Evolutionary conservation across 2,797 vertebrate species (phyloP), one percentile per base, ranked within the genome.

Genomic region (Oryzias dopingdopingensis): DNA sequence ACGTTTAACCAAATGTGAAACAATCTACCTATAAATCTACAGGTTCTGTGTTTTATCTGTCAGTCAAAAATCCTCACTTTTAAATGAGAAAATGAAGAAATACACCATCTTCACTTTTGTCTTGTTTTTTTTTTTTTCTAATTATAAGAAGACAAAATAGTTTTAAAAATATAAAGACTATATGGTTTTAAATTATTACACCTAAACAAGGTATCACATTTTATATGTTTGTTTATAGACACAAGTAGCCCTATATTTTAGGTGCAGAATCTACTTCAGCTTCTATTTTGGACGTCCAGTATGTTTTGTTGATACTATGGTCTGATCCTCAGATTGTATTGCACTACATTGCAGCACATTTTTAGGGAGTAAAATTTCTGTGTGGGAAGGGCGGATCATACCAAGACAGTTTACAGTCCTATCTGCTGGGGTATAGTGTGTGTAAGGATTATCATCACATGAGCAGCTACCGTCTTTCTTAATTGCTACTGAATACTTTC

Each of bases 311-410:
- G 24, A 72, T 53, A 49, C 47, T 52, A 26, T 59, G 42, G 57
- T 42, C 42, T 44, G 52, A 60, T 57, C 42, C 41, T 58, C 56
- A 59, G 56, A 23, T 44, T 41, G 62, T 67, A 72, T 75, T 62
- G 37, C 73, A 75, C 57, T 61, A 51, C 42, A 41, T 47, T 32
- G 60, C 61, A 59, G 54, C 44, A 29, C 54, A 63, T 72, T 58
- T 58, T 49, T 68, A 62, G 60, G 43, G 51, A 68, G 63, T 61
- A 37, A 63, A 74, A 59, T 71, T 59, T 66, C 61, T 74, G 65
- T 64, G 79, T 80, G 74, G 68, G 76, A 76, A 71, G 67, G 72
- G 67, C 70, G 81, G 60, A 77, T 71, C 74, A 76, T 83, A 51
- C 61, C 61, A 63, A 57, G 44, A 60, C 66, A 62, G 62, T 84